Conservation (phyloP, 1,140 invertebrate species). For the Cecropterus lyciades region DNA sequence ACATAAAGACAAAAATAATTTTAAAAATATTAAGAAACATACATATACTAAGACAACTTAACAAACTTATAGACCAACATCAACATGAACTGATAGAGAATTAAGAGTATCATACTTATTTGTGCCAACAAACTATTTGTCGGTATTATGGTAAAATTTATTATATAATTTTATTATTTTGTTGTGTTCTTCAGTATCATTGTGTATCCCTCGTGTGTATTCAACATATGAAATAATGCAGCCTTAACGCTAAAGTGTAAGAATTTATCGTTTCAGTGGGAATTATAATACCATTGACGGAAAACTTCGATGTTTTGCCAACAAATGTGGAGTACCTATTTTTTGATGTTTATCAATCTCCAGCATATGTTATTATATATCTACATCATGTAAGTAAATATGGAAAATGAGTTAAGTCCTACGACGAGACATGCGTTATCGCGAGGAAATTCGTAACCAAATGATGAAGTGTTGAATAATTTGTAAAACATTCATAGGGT, state of each 20-base stretch:
- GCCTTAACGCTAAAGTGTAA: slow-evolving; percentile 8
- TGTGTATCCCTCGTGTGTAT: slow-evolving; percentile 15
- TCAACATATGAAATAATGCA: slow-evolving; percentile 6
- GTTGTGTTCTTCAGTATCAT: slow-evolving; percentile 10
- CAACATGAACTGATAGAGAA: no score
- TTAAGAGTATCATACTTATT: no score
- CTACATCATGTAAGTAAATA: slow-evolving; percentile 70
- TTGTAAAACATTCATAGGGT: no score
- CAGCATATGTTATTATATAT: slow-evolving; percentile 67
- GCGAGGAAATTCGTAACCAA: neutral
- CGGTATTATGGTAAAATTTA: no score
- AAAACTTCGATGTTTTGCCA: slow-evolving; percentile 75
- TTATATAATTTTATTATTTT: slow-evolving; percentile 1
- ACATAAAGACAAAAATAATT: neutral
- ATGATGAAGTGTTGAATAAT: neutral
- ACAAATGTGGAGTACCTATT: slow-evolving; percentile 79
- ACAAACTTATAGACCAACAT: no score
- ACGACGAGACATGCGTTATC: no score
- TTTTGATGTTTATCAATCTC: slow-evolving; percentile 68
- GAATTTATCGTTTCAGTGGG: slow-evolving; percentile 63
- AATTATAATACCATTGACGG: slow-evolving; percentile 75
- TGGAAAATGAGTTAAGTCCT: neutral
- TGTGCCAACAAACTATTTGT: no score
- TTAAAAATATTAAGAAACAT: no score
- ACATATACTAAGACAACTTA: no score